Evolutionary conservation across 2,113 vertebrate genomes (phyloP).

Genomic region (Platycercus adscitus): DNA sequence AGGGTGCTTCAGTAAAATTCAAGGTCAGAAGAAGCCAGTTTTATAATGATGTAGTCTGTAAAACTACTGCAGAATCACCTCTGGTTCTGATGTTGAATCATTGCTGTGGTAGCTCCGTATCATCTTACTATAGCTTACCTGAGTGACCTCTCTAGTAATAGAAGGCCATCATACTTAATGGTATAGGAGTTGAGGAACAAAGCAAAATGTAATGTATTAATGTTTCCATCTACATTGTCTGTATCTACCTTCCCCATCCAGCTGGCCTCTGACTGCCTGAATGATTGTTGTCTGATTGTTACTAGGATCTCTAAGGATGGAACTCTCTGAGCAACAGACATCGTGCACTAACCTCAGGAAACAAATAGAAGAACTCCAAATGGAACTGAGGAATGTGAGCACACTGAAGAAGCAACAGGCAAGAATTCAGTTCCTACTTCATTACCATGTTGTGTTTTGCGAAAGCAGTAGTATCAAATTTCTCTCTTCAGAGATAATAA

Average conservation of each 20-base stretch:
- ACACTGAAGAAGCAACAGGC: constrained; percentile 83
- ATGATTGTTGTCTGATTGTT: constrained; percentile 3
- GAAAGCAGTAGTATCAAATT: background rate
- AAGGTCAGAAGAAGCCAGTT: background rate
- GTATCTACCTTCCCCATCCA: background rate
- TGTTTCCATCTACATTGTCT: background rate
- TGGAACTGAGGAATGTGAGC: constrained; percentile 81
- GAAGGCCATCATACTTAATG: background rate
- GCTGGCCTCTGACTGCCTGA: background rate
- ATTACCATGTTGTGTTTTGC: background rate
- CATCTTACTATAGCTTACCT: background rate
- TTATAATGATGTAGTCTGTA: background rate
- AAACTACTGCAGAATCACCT: background rate
- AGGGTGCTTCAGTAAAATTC: background rate
- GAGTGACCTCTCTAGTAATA: background rate
- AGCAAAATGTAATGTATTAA: background rate
- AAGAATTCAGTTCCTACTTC: background rate
- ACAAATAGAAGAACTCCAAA: constrained; percentile 85
- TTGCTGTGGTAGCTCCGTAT: background rate
- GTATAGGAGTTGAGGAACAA: background rate
- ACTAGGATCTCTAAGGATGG: constrained; percentile 87
- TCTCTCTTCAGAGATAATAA: background rate
- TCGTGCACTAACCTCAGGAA: constrained; percentile 86
- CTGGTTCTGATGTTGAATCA: background rate
- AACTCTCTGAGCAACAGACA: constrained; percentile 86